A percentile compares a stretch with the other conserved stretches of the same genome.
These are phyloP conservation scores for Bujurquina vittata DNA, from an alignment of 2,113 vertebrate species.

Conservation along the genomic window DNA sequence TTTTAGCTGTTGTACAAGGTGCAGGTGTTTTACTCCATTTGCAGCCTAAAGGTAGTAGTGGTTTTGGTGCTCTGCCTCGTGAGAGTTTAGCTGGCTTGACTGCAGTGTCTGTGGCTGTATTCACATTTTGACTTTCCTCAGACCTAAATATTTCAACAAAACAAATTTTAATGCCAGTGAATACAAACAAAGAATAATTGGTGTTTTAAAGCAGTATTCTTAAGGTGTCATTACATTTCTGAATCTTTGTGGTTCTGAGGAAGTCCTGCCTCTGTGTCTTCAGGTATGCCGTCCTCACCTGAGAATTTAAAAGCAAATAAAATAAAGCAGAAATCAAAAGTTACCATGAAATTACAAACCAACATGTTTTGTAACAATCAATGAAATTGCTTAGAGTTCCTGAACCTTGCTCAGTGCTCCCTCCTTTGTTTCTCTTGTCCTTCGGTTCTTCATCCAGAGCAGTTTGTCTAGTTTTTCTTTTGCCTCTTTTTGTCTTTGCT, in stretches of 20 bases:
- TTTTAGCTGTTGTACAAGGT: constrained; percentile 38
- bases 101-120: constrained; percentile 38
- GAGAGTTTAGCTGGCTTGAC: constrained; percentile 69
- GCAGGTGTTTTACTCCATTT: constrained; percentile 48
- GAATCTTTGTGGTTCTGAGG: constrained; percentile 34
- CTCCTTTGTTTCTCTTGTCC: constrained; percentile 42
- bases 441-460: constrained; percentile 48
- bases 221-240: constrained; percentile 53
- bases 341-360: neutral
- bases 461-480: constrained; percentile 69
- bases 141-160: constrained; percentile 28
- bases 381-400: neutral
- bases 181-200: neutral
- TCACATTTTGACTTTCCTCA: constrained; percentile 45
- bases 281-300: constrained; percentile 55
- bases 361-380: neutral
- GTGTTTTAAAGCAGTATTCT: neutral
- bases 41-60: constrained; percentile 65
- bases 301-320: neutral
- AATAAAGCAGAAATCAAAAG: neutral
- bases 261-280: constrained; percentile 49
- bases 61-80: constrained; percentile 61
- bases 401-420: constrained; percentile 40
- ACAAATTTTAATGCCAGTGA: neutral
- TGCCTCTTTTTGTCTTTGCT: constrained; percentile 75